Base-by-base conservation (phyloP, 2,888 invertebrate genomes). In the Eupithecia inturbata region DNA sequence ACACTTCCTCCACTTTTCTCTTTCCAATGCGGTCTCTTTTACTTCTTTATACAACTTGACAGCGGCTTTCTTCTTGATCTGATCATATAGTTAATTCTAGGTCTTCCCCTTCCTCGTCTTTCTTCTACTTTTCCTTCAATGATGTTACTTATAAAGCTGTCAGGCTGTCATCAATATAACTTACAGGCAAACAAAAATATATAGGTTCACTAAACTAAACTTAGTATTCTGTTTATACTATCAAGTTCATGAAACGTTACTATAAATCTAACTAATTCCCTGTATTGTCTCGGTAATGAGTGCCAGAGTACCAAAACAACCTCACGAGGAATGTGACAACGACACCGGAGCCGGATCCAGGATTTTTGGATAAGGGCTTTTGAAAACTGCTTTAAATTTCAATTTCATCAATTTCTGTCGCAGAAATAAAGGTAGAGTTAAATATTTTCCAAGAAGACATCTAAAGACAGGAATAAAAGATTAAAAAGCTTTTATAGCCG, bases 221-320 rank as follows among this genome's bases (percentile, higher is more conserved):
- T 64, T 31, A 57, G 60, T 57, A 31, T n/a, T 39, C 39, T 22
- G 67, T 60, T 28, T 67, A 67, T 41, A 64, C 14, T 33, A 62
- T n/a, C 49, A 67, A 72, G 57, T 70, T 74, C 41, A 45, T 62
- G 67, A 67, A 71, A 71, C 66, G 49, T 33, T 22, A 41, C 64
- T 68, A 75, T 72, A 75, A 75, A 75, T 75, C 72, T 70, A 69
- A 72, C 53, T 70, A 75, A 75, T 41, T 36, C 67, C 39, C 62
- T 75, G 68, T 74, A 69, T 62, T 69, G 71, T 75, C 72, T 69
- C 62, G 49, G 68, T 69, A 73, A 73, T 73, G 72, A 69, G 68
- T 33, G 69, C 62, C 75, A 69, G 66, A 70, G 63, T 67, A 67
- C 63, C 53, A 72, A 75, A 75, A 72, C 75, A 72, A 72, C 66